Percentiles rank a stretch among this genome's conserved stretches.
phyloP scores from a whole-genome alignment of 2,888 invertebrate genomes.

The Ichneumoninae sp. region DNA sequence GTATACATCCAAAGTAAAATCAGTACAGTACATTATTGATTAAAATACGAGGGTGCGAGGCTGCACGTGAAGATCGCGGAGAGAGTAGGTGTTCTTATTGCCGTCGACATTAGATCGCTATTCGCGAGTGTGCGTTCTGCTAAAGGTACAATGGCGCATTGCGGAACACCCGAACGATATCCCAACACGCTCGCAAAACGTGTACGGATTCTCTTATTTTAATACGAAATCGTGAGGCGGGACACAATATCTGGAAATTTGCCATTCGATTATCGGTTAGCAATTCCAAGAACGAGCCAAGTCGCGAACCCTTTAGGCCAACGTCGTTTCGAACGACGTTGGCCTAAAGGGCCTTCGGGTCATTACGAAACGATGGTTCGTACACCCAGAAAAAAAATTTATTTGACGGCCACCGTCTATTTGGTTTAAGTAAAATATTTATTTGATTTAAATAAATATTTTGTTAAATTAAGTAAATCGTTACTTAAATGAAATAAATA shows the following conservation, averaged over 20 bases:
- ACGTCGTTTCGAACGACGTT: neutral
- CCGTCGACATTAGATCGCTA: constrained; percentile 14
- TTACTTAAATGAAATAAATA: too few species aligned
- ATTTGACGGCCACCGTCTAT: too few species aligned
- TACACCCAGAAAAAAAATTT: too few species aligned
- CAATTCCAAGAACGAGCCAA: constrained; percentile 13
- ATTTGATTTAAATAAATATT: too few species aligned
- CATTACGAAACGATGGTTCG: constrained; percentile 6
- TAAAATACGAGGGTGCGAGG: constrained; percentile 6
- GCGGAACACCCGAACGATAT: constrained; percentile 71
- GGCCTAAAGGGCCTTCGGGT: too few species aligned
- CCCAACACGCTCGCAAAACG: constrained; percentile 51
- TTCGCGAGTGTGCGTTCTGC: neutral
- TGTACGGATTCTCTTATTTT: constrained; percentile 24
- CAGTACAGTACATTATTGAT: constrained; percentile 11
- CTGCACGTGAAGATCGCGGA: constrained; percentile 11
- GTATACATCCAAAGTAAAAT: neutral
- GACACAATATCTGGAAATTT: constrained; percentile 31
- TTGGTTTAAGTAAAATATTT: too few species aligned
- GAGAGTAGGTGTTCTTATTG: neutral
- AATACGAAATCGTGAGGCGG: constrained; percentile 12
- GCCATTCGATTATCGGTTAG: constrained; percentile 20
- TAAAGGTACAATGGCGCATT: constrained; percentile 73
- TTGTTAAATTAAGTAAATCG: too few species aligned
- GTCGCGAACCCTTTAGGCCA: neutral